Percentiles rank a stretch among this genome's conserved stretches.
phyloP scores from a whole-genome alignment of 1,140 invertebrate species.

The Zaprionus ghesquierei region DNA sequence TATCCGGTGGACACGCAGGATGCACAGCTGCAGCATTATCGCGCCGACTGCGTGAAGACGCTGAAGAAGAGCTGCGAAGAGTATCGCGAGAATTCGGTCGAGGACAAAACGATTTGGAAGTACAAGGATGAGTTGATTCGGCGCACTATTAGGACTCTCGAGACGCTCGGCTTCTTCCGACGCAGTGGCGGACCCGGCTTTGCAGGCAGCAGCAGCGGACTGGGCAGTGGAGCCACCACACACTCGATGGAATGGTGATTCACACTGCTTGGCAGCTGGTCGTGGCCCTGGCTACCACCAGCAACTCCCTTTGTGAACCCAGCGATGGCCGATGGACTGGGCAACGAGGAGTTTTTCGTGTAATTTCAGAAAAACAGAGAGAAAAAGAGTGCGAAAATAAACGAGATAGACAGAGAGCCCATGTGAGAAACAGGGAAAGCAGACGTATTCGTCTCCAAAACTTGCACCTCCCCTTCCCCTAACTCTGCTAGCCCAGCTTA shows the following conservation, averaged over 20 bases:
- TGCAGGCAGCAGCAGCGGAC: conserved; percentile 51
- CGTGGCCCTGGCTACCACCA: conserved; percentile 57
- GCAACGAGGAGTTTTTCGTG: conserved; percentile 72
- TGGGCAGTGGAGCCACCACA: conserved; percentile 63
- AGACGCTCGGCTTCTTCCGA: conserved; percentile 88
- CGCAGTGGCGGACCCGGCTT: conserved; percentile 50
- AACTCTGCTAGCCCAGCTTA: conserved; percentile 21
- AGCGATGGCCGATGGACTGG: conserved; percentile 37
- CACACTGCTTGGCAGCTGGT: conserved; percentile 58
- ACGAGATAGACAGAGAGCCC: not conserved
- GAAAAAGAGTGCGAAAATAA: not conserved
- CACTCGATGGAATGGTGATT: conserved; percentile 82
- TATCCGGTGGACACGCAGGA: conserved; percentile 92
- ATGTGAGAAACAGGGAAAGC: not conserved
- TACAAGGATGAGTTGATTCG: conserved; percentile 90
- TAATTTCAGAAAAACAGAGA: conserved; percentile 8
- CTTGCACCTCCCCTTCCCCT: conserved; percentile 8
- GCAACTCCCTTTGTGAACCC: conserved; percentile 52
- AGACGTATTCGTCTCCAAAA: conserved; percentile 11
- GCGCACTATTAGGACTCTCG: conserved; percentile 88
- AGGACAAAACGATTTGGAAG: conserved; percentile 94
- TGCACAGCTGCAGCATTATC: conserved; percentile 96
- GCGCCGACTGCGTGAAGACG: conserved; percentile 95
- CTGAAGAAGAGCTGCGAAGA: conserved; percentile 93
- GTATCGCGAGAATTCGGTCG: conserved; percentile 90